These are phyloP conservation scores for Holothuria leucospilota DNA, from an alignment of 53 echinoderm and acorn worm genomes.

Conservation along the genomic window DNA sequence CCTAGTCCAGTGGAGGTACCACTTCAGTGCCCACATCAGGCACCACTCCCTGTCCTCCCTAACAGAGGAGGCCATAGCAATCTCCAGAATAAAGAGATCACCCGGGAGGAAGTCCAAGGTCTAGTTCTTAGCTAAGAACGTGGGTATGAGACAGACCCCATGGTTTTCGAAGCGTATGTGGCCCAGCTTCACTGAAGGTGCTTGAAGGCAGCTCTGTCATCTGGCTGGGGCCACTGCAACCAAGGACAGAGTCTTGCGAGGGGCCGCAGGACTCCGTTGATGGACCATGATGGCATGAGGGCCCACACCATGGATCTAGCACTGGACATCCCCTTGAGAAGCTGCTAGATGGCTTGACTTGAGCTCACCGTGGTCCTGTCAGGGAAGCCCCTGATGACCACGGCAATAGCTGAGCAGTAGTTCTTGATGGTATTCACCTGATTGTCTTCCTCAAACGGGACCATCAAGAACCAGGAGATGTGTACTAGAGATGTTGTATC, in stretches of 20 bases:
- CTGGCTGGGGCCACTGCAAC: no score
- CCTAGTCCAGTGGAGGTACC: neutral
- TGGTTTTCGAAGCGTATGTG: neutral
- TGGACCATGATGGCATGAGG: neutral
- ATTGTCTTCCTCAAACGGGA: neutral
- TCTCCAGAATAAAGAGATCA: no score
- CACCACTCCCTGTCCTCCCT: neutral
- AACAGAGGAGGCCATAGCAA: no score
- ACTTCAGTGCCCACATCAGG: neutral
- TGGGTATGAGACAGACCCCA: neutral
- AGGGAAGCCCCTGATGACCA: neutral
- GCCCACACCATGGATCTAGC: neutral
- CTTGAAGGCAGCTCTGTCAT: neutral
- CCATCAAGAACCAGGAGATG: neutral
- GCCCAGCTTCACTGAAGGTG: neutral
- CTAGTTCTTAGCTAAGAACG: neutral
- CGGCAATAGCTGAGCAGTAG: neutral
- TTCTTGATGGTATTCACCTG: neutral
- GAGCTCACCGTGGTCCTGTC: neutral
- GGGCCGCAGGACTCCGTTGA: neutral
- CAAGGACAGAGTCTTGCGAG: no score
- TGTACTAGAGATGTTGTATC: neutral
- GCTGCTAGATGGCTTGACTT: neutral
- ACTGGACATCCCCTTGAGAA: neutral
- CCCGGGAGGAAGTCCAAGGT: neutral